A percentile compares a stretch with the other conserved stretches of the same genome.
Evolutionary conservation across 1,140 invertebrate genomes (phyloP).

Genomic region (Pygmarrhopalites habei): DNA sequence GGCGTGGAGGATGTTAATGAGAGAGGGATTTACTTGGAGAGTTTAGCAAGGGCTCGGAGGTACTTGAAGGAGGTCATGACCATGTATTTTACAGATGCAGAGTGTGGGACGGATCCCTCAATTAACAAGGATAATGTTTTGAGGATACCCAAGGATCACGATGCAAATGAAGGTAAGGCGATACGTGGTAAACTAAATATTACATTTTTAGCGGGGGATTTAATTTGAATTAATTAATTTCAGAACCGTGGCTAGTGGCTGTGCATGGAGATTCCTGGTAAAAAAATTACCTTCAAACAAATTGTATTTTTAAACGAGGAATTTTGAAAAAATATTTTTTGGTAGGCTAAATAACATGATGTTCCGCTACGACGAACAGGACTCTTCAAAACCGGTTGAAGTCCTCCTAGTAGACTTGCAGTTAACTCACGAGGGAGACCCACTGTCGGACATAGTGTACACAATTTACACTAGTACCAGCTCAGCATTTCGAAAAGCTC

Average conservation of each 20-base stretch:
- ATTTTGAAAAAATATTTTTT: too few species aligned
- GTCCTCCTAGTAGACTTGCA: constrained; percentile 49
- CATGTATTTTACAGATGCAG: not conserved
- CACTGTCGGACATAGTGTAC: constrained; percentile 52
- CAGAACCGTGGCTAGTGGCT: not conserved
- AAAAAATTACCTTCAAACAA: too few species aligned
- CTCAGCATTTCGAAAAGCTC: constrained; percentile 44
- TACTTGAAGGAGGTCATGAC: not conserved
- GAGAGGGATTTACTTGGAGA: too few species aligned
- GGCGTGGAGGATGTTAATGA: too few species aligned
- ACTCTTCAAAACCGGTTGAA: constrained; percentile 8
- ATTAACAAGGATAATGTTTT: not conserved
- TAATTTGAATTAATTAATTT: not conserved
- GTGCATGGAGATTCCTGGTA: constrained; percentile 62
- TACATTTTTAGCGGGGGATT: not conserved
- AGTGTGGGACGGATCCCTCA: not conserved
- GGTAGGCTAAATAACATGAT: too few species aligned
- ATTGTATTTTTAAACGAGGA: too few species aligned
- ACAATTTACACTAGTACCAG: constrained; percentile 53
- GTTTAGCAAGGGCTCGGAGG: too few species aligned
- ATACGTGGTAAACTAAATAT: not conserved
- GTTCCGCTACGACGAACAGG: constrained; percentile 47
- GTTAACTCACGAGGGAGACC: constrained; percentile 47
- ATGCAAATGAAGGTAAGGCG: not conserved
- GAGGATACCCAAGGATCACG: not conserved